Base-by-base conservation (phyloP, 2,113 vertebrate species). In the Sebastes fasciatus region DNA sequence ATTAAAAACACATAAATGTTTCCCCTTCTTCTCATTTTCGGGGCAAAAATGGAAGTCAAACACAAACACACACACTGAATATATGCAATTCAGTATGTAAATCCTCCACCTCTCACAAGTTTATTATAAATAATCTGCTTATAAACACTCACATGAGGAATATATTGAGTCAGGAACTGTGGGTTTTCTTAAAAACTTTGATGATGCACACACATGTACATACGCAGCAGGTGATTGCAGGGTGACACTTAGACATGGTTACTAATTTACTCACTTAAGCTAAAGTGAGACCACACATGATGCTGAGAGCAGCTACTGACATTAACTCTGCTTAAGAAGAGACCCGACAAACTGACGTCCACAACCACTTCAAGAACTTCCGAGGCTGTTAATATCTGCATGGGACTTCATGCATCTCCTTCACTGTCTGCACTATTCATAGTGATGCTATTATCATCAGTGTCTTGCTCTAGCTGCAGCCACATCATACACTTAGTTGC, bases 1-100 rank as follows among this genome's bases (percentile, higher is more conserved):
- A 89, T 91, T 71, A 84, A 58, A 77, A 78, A 79, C 68, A 62
- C 57, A 63, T 79, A 14, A 62, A 89, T 23, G 66, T 70, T 83
- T 63, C 10, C 64, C 66, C 45, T 21, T 74, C 63, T 54, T 81
- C 58, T 88, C 23, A 79, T 84, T 77, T 80, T 80, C 51, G 67
- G 17, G 57, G 69, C 2, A 73, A 34, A 34, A 34, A 34, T 34
- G 34, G 34, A 34, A 34, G 34, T 34, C 34, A 34, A 34, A 34
- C 45, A 77, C 34, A 80, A 51, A 34, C 55, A 69, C 21, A 48
- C 13, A 55, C 9, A 51, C 48, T 21, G 23, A 68, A 17, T 10
- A 9, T 4, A 68, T 6, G 19, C 34, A 62, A 42, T 26, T 5
- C 10, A 8, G 21, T 42, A 2, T 4, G 17, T 62, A 62, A 64